A percentile compares a stretch with the other conserved stretches of the same genome.
These are phyloP conservation scores for Diacarnus erythraeanus DNA, from an alignment of 37 sponge, comb jelly and placozoan species.

Conservation along the genomic window DNA sequence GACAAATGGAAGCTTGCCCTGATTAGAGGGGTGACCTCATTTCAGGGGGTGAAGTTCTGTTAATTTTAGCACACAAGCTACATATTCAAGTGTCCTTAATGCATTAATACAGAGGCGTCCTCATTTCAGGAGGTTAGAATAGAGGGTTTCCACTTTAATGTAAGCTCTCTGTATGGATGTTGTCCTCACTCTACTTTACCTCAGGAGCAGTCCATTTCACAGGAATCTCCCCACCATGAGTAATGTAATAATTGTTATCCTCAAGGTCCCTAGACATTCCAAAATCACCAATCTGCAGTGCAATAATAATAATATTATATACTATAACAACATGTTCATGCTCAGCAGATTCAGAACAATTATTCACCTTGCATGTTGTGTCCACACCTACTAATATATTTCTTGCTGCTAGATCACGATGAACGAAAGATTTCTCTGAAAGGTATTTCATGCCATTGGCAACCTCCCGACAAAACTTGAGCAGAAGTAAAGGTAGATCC, in stretches of 20 bases:
- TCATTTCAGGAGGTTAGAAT: too few species aligned
- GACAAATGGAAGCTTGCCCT: too few species aligned
- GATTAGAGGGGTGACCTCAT: conserved; percentile 14
- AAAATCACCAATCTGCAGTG: conserved; percentile 60
- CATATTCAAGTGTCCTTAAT: too few species aligned
- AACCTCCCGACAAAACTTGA: conserved; percentile 53
- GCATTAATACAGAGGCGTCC: too few species aligned
- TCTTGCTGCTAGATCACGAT: conserved; percentile 60
- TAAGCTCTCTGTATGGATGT: conserved; percentile 3
- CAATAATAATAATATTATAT: not conserved
- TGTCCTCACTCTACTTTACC: conserved; percentile 28
- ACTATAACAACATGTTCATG: not conserved
- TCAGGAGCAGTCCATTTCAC: conserved; percentile 60
- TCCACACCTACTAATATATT: conserved; percentile 24
- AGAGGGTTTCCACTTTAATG: conserved; percentile 46
- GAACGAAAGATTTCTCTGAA: conserved; percentile 52
- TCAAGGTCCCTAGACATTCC: conserved; percentile 54
- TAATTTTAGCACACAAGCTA: too few species aligned
- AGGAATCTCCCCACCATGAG: conserved; percentile 60
- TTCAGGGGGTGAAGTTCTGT: too few species aligned
- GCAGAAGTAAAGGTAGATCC: conserved; percentile 12
- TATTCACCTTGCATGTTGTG: conserved; percentile 48
- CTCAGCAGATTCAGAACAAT: not conserved
- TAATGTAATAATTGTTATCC: conserved; percentile 55
- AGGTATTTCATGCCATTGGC: conserved; percentile 62